These are phyloP conservation scores for Leptogaster cylindrica DNA, from an alignment of 2,888 invertebrate species.

Conservation along the genomic window DNA sequence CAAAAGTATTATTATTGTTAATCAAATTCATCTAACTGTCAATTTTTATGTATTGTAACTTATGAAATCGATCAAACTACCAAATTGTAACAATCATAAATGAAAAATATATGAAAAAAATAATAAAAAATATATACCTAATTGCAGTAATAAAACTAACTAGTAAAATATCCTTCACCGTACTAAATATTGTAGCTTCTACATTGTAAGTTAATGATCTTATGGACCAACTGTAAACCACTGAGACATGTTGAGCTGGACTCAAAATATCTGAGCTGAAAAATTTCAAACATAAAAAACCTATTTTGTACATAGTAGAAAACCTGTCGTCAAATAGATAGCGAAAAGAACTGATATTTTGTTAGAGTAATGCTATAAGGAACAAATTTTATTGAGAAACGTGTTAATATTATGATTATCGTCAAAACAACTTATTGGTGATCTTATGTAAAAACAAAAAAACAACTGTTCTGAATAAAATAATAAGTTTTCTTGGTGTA, in stretches of 20 bases:
- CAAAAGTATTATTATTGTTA: no score
- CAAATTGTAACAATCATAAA: constrained; percentile 4
- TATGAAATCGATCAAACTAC: neutral
- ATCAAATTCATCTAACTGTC: constrained; percentile 14
- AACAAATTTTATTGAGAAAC: constrained; percentile 28
- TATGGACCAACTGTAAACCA: constrained; percentile 37
- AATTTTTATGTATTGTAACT: constrained; percentile 26
- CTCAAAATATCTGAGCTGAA: neutral
- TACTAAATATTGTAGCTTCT: constrained; percentile 10
- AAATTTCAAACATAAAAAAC: constrained; percentile 3
- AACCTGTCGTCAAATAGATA: constrained; percentile 27
- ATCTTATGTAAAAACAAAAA: constrained; percentile 15
- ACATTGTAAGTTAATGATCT: constrained; percentile 14
- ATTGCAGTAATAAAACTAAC: no score
- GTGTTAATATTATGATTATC: constrained; percentile 16
- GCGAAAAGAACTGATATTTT: constrained; percentile 39
- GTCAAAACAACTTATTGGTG: constrained; percentile 25
- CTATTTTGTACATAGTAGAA: constrained; percentile 22
- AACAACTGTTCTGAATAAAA: constrained; percentile 27
- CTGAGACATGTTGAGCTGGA: constrained; percentile 11
- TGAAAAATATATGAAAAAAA: constrained; percentile 31
- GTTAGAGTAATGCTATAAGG: constrained; percentile 19
- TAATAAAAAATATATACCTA: constrained; percentile 23
- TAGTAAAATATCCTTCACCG: no score
- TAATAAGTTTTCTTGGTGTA: constrained; percentile 39